Evolutionary conservation across 2,113 vertebrate species (phyloP).

Genomic region (Entomyzon cyanotis): DNA sequence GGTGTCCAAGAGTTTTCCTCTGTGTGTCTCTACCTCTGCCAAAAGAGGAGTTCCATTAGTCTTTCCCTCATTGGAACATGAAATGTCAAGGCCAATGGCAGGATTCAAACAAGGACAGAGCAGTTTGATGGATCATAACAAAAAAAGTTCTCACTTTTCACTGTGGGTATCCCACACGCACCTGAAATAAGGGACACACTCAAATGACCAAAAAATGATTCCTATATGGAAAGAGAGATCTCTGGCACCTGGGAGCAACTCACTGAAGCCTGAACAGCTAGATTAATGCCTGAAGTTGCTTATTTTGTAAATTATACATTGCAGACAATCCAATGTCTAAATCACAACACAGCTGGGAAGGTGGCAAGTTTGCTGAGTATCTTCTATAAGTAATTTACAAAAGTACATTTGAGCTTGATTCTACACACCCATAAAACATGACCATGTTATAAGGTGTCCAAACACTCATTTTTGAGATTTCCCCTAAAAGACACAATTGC

Average conservation of each 20-base stretch:
- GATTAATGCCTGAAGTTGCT: not conserved
- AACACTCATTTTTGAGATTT: not conserved
- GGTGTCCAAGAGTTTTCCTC: not conserved
- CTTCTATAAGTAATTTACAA: not conserved
- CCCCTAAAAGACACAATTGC: not conserved
- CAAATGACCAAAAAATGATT: not conserved
- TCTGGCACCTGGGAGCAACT: not conserved
- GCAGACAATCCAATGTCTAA: not conserved
- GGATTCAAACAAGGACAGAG: not conserved
- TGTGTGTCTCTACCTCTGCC: not conserved
- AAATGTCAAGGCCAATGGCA: not conserved
- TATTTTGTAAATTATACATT: not conserved
- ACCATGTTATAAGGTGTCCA: not conserved
- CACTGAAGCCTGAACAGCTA: not conserved
- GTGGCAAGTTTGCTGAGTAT: not conserved
- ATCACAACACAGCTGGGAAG: not conserved
- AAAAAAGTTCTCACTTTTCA: not conserved
- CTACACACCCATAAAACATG: not conserved
- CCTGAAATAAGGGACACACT: not conserved
- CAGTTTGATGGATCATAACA: not conserved
- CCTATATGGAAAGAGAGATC: not conserved
- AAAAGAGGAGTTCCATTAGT: not conserved
- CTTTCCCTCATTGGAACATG: not conserved
- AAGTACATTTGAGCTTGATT: not conserved
- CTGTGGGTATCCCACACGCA: not conserved